Evolutionary conservation across 2,888 invertebrate genomes (phyloP), one percentile per base, ranked within the genome.

Genomic region (Tenthredo scrophulariae): DNA sequence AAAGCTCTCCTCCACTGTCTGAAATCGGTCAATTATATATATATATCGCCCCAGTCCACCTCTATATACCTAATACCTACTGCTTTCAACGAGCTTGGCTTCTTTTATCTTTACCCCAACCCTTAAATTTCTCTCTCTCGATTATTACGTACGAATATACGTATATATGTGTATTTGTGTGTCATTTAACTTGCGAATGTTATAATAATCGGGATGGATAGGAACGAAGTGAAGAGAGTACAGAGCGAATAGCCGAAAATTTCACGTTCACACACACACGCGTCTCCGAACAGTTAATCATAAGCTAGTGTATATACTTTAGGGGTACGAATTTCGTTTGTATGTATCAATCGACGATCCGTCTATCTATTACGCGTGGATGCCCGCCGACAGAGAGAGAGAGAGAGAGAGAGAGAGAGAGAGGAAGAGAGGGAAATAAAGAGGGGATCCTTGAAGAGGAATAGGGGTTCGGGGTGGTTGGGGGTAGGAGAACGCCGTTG

Each of bases 21-120:
- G 90, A 90, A 92, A 92, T 92, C 91, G 92, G 91, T 92, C 93
- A 92, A 93, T 93, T 92, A 93, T 91, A 91, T 91, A 91, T 91
- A 90, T 91, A 90, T 91, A 89, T 88, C 87, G 87, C 86, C 82
- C 70, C 86, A 88, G 88, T 86, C 86, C 80, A 87, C 87, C 50
- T 50, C 13, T 54, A 37, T 37, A 37, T 37, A 37, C 7, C 6
- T 37, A 37, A 37, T 37, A 18, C 67, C n/a, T 43, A 74, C 26
- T 72, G 37, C 84, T 82, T 84, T 65, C 72, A 70, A 50, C 84
- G n/a, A 67, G 72, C 82, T 85, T 86, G 87, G 85, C 88, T 86
- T 86, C 67, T 85, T 50, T 79, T 85, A 83, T 70, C 82, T 65
- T 46, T 37, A 37, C 80, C 46, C 37, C 65, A 80, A 58, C 67